These are phyloP conservation scores for Heliconius hewitsoni DNA, from an alignment of 1,140 invertebrate genomes.

Conservation along the genomic window DNA sequence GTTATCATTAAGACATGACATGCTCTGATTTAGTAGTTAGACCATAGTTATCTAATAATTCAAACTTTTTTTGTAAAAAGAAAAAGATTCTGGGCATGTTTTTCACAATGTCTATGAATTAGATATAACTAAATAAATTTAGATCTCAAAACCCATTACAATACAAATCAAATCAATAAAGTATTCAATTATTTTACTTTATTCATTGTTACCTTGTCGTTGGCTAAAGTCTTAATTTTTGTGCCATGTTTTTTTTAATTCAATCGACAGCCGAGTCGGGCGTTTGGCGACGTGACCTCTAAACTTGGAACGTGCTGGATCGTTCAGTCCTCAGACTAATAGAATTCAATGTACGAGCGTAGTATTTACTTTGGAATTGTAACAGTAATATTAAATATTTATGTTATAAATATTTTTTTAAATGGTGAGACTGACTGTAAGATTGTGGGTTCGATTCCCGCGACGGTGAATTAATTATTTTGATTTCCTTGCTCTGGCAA, in stretches of 20 bases:
- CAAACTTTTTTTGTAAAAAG: neutral
- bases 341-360: neutral
- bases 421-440: no score
- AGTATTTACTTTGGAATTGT: neutral
- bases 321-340: neutral
- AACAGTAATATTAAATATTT: neutral
- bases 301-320: conserved; percentile 18
- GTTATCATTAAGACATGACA: no score
- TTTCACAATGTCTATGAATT: no score
- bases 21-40: no score
- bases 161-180: neutral
- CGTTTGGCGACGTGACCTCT: conserved; percentile 23
- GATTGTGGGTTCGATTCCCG: no score
- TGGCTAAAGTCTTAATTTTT: neutral
- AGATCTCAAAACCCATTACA: neutral
- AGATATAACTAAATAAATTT: neutral
- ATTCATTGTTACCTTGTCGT: neutral
- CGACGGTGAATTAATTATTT: no score
- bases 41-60: neutral
- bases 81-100: no score
- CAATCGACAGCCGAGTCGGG: conserved; percentile 2
- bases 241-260: conserved; percentile 5
- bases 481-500: no score
- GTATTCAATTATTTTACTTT: neutral
- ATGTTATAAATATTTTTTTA: no score